phyloP scores from a whole-genome alignment of 2,888 invertebrate genomes.

The Trissolcus japonicus region DNA sequence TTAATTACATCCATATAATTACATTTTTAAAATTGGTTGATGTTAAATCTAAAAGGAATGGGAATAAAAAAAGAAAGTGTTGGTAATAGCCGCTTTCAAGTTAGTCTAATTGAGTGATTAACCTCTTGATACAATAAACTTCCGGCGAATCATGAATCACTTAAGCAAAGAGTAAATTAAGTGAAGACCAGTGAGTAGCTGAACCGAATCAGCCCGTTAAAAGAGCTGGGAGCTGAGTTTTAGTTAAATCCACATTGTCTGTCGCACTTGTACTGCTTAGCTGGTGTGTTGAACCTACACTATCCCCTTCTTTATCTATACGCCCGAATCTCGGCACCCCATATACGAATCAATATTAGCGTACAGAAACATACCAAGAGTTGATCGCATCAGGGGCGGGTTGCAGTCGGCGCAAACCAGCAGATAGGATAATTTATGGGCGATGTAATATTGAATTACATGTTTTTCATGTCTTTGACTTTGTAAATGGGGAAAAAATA shows the following conservation, averaged over 20 bases:
- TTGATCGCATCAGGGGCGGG: constrained; percentile 46
- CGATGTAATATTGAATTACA: constrained; percentile 50
- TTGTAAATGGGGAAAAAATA: background rate
- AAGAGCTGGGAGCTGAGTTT: constrained; percentile 30
- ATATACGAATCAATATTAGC: constrained; percentile 54
- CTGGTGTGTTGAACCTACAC: constrained; percentile 25
- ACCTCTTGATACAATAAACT: constrained; percentile 1
- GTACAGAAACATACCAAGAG: constrained; percentile 53
- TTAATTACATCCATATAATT: too few relatives aligned
- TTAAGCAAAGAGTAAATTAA: constrained; percentile 22
- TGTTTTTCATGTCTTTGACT: constrained; percentile 16
- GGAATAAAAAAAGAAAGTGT: background rate
- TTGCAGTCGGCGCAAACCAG: constrained; percentile 31
- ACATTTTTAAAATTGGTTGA: too few relatives aligned
- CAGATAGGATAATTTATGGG: constrained; percentile 45
- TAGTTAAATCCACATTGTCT: constrained; percentile 42
- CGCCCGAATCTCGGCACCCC: constrained; percentile 49
- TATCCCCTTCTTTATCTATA: constrained; percentile 46
- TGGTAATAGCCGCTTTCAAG: background rate
- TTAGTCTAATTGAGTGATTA: background rate
- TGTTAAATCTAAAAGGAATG: too few relatives aligned
- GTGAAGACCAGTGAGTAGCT: constrained; percentile 16
- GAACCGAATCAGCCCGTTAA: constrained; percentile 9
- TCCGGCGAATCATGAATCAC: constrained; percentile 11
- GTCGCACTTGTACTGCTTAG: constrained; percentile 35